Evolutionary conservation across 2,113 vertebrate genomes (phyloP).

Genomic region (Crotophaga sulcirostris): DNA sequence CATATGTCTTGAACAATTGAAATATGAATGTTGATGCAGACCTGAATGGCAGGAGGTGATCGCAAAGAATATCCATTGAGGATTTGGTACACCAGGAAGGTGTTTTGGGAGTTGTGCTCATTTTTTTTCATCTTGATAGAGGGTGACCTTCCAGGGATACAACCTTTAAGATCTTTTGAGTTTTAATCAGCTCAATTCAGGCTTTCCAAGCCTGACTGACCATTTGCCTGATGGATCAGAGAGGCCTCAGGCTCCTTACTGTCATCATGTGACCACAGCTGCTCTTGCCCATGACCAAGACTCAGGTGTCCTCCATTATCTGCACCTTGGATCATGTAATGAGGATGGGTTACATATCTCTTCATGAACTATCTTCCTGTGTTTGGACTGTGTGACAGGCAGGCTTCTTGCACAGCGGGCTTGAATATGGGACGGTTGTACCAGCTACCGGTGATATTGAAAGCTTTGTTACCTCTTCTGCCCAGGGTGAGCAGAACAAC

Average conservation of each 20-base stretch:
- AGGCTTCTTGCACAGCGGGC: accelerated
- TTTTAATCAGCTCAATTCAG: background rate
- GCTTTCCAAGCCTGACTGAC: background rate
- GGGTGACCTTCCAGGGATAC: background rate
- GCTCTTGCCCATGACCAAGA: accelerated
- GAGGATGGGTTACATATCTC: background rate
- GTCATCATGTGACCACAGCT: accelerated
- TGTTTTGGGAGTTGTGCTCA: background rate
- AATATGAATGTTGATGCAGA: background rate
- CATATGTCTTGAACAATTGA: background rate
- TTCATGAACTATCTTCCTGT: accelerated
- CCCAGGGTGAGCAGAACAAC: background rate
- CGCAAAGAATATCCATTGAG: too few relatives aligned
- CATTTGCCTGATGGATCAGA: background rate
- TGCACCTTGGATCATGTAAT: too few relatives aligned
- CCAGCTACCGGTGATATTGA: background rate
- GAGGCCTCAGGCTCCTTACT: background rate
- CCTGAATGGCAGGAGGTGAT: background rate
- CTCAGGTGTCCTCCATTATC: background rate
- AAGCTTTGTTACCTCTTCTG: background rate
- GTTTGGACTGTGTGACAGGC: background rate
- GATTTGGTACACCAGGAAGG: background rate
- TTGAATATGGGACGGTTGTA: background rate
- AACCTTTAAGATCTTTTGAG: background rate
- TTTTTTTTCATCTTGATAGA: background rate